Evolutionary conservation across 2,797 vertebrate species (phyloP).

Genomic region (Pelobates cultripes): DNA sequence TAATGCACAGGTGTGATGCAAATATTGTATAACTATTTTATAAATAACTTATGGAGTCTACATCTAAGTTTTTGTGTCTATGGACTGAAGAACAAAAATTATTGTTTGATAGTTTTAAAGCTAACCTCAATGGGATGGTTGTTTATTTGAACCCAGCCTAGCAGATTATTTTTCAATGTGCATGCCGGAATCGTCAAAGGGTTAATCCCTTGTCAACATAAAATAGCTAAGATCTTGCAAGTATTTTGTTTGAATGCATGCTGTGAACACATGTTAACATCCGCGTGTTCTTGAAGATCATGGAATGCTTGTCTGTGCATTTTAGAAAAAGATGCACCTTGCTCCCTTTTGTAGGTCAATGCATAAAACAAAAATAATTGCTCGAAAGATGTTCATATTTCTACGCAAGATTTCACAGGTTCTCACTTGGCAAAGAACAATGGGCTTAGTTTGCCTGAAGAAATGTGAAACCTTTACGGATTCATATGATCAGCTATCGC

Average conservation of each 20-base stretch:
- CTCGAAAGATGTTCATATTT: slow-evolving; percentile 33
- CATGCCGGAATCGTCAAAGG: too few species aligned
- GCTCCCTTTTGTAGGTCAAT: slow-evolving; percentile 36
- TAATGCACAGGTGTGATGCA: too few species aligned
- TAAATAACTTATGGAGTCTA: too few species aligned
- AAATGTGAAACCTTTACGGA: slow-evolving; percentile 49
- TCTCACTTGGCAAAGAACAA: slow-evolving; percentile 45
- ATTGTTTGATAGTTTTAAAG: too few species aligned
- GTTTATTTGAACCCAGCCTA: too few species aligned
- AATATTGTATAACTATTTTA: too few species aligned
- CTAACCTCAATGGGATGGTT: too few species aligned
- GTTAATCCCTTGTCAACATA: too few species aligned
- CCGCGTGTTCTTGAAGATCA: background rate
- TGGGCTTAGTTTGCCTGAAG: slow-evolving; percentile 46
- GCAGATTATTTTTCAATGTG: too few species aligned
- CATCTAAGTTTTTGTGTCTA: too few species aligned
- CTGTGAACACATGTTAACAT: background rate
- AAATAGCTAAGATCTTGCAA: background rate
- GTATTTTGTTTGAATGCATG: background rate
- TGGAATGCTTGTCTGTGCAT: slow-evolving; percentile 1
- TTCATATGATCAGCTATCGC: slow-evolving; percentile 43
- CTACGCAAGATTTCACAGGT: slow-evolving; percentile 41
- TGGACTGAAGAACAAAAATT: too few species aligned
- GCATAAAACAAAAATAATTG: slow-evolving; percentile 37
- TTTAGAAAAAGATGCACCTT: slow-evolving; percentile 25